A percentile compares a stretch with the other conserved stretches of the same genome.
phyloP scores from a whole-genome alignment of 2,113 vertebrate genomes.

The Ascaphus truei region DNA sequence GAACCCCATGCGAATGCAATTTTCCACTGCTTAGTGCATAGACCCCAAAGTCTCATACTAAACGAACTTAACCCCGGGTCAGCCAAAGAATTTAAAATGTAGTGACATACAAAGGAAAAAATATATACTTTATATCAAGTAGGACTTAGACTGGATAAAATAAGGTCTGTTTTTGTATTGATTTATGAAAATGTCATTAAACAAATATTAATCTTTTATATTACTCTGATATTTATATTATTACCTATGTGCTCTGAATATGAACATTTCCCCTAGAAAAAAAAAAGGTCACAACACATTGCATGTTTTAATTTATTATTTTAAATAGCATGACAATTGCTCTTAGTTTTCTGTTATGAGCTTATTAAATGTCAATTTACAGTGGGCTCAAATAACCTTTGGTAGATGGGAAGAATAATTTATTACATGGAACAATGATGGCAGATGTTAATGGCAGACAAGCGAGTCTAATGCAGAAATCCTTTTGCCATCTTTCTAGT shows the following conservation, averaged over 20 bases:
- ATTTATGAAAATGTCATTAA: not conserved
- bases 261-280: not conserved
- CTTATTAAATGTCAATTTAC: constrained; percentile 16
- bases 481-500: too few species aligned
- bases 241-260: not conserved
- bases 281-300: not conserved
- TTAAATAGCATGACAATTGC: not conserved
- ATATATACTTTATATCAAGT: not conserved
- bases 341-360: not conserved
- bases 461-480: too few species aligned
- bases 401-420: not conserved
- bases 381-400: not conserved
- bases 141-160: not conserved
- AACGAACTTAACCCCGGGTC: too few species aligned
- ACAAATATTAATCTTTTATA: not conserved
- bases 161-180: not conserved
- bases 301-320: not conserved
- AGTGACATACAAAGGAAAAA: too few species aligned
- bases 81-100: too few species aligned
- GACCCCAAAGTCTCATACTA: too few species aligned
- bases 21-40: too few species aligned
- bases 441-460: too few species aligned
- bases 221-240: not conserved
- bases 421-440: not conserved
- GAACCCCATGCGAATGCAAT: too few species aligned